Conservation (phyloP, 2,888 invertebrate genomes). For the Idaea dimidiata region DNA sequence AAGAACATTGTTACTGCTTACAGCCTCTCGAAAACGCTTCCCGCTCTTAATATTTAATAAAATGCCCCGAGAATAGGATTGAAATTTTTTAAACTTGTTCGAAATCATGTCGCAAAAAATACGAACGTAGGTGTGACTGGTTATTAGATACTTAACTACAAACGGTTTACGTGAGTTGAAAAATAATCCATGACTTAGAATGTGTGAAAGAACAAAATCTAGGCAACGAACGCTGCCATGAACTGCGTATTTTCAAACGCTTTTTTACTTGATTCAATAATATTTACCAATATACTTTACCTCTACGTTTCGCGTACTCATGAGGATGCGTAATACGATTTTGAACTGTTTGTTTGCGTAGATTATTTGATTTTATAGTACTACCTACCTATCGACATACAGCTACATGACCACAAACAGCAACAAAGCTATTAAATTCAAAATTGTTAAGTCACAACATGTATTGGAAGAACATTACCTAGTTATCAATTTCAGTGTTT, state of each 20-base stretch:
- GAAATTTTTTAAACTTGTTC: conserved; percentile 14
- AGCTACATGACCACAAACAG: too few species aligned
- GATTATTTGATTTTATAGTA: too few species aligned
- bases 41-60: conserved; percentile 27
- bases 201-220: not conserved
- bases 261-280: too few species aligned
- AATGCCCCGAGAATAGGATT: conserved; percentile 22
- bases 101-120: not conserved
- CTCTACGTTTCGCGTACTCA: too few species aligned
- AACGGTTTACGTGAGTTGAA: not conserved
- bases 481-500: too few species aligned
- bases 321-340: too few species aligned
- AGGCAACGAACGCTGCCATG: not conserved
- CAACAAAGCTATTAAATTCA: too few species aligned
- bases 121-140: not conserved
- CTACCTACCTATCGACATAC: too few species aligned
- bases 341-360: too few species aligned
- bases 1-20: conserved; percentile 19
- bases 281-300: too few species aligned
- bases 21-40: conserved; percentile 11
- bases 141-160: not conserved
- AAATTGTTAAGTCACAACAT: too few species aligned
- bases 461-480: too few species aligned
- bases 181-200: not conserved
- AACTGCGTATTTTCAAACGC: not conserved